A percentile compares a stretch with the other conserved stretches of the same genome.
phyloP scores from a whole-genome alignment of 2,797 vertebrate species.

The Morus bassanus region DNA sequence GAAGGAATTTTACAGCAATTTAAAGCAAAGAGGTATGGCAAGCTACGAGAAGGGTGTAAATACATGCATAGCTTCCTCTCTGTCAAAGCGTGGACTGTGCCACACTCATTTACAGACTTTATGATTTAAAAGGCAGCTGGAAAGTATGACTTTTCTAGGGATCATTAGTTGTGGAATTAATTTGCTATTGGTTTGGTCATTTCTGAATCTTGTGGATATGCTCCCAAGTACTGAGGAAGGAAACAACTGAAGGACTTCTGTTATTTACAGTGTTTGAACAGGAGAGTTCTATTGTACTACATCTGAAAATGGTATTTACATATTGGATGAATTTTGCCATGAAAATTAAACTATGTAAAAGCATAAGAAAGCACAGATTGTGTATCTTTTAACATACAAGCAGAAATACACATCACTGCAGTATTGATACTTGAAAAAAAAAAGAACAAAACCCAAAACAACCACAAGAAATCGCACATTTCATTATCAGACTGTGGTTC shows the following conservation, averaged over 20 bases:
- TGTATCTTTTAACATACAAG: not conserved
- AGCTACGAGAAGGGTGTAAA: not conserved
- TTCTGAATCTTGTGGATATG: not conserved
- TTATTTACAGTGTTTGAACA: not conserved
- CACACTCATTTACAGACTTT: not conserved
- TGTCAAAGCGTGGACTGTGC: not conserved
- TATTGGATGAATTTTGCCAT: not conserved
- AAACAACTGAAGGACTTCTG: not conserved
- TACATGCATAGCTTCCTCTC: not conserved
- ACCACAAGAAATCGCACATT: not conserved
- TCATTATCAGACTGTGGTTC: not conserved
- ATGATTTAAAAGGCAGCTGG: not conserved
- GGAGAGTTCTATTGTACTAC: not conserved
- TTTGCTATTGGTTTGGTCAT: not conserved
- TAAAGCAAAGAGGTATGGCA: not conserved
- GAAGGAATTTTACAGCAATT: not conserved
- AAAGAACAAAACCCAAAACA: not conserved
- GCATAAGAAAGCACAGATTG: not conserved
- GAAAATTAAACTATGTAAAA: not conserved
- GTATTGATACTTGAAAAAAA: not conserved
- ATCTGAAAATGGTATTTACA: not conserved
- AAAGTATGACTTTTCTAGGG: not conserved
- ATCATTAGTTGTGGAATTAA: not conserved
- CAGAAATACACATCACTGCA: not conserved
- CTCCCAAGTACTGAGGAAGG: not conserved